These are phyloP conservation scores for Adela reaumurella DNA, from an alignment of 2,888 invertebrate genomes.

Conservation along the genomic window DNA sequence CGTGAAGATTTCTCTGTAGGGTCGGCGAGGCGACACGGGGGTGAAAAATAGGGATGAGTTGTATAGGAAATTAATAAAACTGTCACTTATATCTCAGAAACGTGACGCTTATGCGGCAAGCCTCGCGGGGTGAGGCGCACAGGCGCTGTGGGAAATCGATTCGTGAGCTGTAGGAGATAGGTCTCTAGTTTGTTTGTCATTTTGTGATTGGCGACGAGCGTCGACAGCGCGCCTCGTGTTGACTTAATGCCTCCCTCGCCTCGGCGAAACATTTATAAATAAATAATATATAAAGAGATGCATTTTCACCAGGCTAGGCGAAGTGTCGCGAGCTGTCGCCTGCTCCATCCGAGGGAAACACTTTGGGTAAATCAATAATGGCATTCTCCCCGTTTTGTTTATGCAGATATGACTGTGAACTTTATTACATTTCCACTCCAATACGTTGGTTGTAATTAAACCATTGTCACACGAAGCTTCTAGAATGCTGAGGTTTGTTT, in stretches of 20 bases:
- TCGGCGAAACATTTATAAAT: slow-evolving; percentile 36
- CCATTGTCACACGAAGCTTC: no score
- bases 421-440: no score
- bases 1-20: not conserved
- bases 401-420: no score
- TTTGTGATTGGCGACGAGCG: not conserved
- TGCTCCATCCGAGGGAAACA: no score
- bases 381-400: no score
- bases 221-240: slow-evolving; percentile 26
- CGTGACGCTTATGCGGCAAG: slow-evolving; percentile 31
- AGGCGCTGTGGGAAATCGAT: slow-evolving; percentile 9
- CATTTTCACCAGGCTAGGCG: no score
- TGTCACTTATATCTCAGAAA: slow-evolving; percentile 63
- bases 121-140: slow-evolving; percentile 22
- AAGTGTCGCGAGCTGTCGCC: no score
- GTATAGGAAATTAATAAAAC: slow-evolving; percentile 71
- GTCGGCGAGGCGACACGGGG: slow-evolving; percentile 17
- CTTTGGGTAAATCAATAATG: no score
- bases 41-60: slow-evolving; percentile 45
- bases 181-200: slow-evolving; percentile 40
- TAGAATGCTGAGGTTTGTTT: no score
- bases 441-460: no score
- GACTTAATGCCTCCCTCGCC: slow-evolving; percentile 42
- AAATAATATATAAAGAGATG: slow-evolving; percentile 18
- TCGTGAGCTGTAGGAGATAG: slow-evolving; percentile 16